These are phyloP conservation scores for Parotocinclus haroldoi DNA, from an alignment of 2,797 vertebrate species.

Conservation along the genomic window DNA sequence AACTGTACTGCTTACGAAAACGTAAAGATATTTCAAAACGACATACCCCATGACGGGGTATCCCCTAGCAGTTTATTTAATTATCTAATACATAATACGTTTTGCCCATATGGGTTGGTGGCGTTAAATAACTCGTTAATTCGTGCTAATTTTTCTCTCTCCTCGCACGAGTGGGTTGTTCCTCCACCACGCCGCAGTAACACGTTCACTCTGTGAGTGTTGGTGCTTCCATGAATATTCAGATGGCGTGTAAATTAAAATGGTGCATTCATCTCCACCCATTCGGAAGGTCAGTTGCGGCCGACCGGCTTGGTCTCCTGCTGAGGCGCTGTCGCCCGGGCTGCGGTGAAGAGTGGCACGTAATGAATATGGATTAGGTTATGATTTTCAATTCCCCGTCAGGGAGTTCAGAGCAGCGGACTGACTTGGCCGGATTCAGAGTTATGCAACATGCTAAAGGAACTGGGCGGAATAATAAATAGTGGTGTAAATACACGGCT, in stretches of 20 bases:
- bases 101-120: no score
- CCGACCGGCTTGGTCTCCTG: neutral
- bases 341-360: constrained; percentile 1
- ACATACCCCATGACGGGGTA: no score
- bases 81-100: no score
- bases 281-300: constrained; percentile 4
- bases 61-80: no score
- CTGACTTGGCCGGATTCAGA: neutral
- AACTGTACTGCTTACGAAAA: no score
- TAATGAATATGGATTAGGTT: constrained; percentile 15
- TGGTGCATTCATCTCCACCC: constrained; percentile 17
- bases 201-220: constrained; percentile 1
- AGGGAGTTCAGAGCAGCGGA: neutral
- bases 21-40: no score
- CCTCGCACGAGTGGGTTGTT: no score
- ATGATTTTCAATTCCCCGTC: neutral
- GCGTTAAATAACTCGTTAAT: no score
- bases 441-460: constrained; percentile 11
- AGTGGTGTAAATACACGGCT: no score
- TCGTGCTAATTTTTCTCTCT: no score
- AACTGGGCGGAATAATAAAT: no score
- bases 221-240: constrained; percentile 26
- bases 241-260: constrained; percentile 32
- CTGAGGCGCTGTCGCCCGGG: constrained; percentile 1
- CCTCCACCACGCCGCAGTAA: neutral